Conservation (phyloP, 2,888 invertebrate genomes). For the Icerya purchasi region DNA sequence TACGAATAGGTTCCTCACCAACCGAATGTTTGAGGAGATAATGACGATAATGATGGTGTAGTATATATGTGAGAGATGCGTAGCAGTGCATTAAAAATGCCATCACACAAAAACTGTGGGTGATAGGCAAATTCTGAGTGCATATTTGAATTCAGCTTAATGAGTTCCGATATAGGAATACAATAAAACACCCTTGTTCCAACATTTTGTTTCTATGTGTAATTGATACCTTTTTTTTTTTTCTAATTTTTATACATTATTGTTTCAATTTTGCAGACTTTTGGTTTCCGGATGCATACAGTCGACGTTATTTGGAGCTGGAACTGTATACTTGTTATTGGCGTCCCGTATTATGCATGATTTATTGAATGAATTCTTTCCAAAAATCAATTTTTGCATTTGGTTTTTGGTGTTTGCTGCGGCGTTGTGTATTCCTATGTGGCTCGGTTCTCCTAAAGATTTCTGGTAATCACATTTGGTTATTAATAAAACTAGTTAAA, state of each 20-base stretch:
- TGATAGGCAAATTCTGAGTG: no score
- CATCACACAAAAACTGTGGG: no score
- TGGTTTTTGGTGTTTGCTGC: slow-evolving; percentile 40
- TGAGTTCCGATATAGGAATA: no score
- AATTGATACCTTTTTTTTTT: not conserved
- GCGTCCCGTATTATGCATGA: slow-evolving; percentile 41
- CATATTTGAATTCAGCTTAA: no score
- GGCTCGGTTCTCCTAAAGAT: slow-evolving; percentile 47
- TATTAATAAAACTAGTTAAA: no score
- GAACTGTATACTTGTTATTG: slow-evolving; percentile 41
- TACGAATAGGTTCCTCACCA: no score
- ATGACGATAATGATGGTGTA: no score
- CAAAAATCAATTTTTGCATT: slow-evolving; percentile 34
- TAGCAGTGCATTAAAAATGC: no score
- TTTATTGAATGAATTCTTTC: slow-evolving; percentile 29
- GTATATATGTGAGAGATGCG: no score
- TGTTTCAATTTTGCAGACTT: slow-evolving; percentile 21
- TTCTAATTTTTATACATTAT: not conserved
- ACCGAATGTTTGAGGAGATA: no score
- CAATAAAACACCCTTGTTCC: no score
- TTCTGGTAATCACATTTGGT: slow-evolving; percentile 38
- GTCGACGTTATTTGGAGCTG: slow-evolving; percentile 41
- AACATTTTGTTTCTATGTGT: no score
- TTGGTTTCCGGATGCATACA: slow-evolving; percentile 38
- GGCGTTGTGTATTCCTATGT: slow-evolving; percentile 36